Percentiles rank a stretch among this genome's conserved stretches.
Evolutionary conservation across 2,113 vertebrate species (phyloP).

Genomic region (Gyps fulvus): DNA sequence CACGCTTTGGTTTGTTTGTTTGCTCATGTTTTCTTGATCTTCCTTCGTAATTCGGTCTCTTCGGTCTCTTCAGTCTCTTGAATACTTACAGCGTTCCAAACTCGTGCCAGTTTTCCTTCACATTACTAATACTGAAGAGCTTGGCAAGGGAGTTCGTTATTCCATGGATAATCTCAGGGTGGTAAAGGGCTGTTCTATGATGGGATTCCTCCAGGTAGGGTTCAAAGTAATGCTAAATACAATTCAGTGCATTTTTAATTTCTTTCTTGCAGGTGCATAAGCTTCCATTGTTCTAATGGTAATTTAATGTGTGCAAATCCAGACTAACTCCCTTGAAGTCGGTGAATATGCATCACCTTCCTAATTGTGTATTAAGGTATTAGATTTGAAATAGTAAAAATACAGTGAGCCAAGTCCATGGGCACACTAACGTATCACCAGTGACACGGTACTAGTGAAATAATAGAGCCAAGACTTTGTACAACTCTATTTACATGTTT

Average conservation of each 20-base stretch:
- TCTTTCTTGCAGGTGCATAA: slow-evolving; percentile 2
- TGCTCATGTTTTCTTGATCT: neutral
- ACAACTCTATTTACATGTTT: neutral
- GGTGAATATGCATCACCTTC: neutral
- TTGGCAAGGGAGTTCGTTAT: neutral
- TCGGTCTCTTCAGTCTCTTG: neutral
- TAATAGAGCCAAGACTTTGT: neutral
- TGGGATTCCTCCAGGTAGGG: neutral
- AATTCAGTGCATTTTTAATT: neutral
- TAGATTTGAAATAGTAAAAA: neutral
- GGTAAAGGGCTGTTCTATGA: neutral
- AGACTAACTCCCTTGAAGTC: neutral
- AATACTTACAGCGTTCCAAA: neutral
- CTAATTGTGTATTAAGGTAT: neutral
- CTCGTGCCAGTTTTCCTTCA: neutral
- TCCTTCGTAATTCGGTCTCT: neutral
- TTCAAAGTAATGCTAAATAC: slow-evolving; percentile 40
- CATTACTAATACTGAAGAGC: neutral
- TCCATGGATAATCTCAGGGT: neutral
- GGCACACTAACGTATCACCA: neutral
- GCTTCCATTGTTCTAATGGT: neutral
- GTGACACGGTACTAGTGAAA: neutral
- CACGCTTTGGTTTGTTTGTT: neutral
- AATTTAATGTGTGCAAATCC: slow-evolving; percentile 8
- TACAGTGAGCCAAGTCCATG: neutral